phyloP scores from a whole-genome alignment of 2,888 invertebrate species.

The Sminthurides aquaticus region DNA sequence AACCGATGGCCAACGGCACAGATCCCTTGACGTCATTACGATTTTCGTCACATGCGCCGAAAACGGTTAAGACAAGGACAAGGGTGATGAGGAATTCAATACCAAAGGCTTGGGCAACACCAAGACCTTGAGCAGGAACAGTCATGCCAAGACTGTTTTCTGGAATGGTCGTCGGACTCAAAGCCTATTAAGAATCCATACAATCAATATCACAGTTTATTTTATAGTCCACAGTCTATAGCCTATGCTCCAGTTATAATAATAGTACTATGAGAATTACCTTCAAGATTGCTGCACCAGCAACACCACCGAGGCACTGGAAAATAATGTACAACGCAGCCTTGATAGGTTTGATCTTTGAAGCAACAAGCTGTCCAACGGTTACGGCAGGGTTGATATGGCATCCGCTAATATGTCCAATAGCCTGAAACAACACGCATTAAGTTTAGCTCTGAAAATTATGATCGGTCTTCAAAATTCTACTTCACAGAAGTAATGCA shows the following conservation, averaged over 20 bases:
- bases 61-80: slow-evolving; percentile 76
- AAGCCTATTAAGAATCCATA: slow-evolving; percentile 55
- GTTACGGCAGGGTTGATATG: slow-evolving; percentile 80
- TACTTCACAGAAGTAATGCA: slow-evolving; percentile 1
- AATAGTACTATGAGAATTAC: slow-evolving; percentile 21
- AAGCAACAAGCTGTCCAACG: slow-evolving; percentile 67
- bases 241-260: too few relatives aligned
- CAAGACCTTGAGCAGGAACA: slow-evolving; percentile 54
- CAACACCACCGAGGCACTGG: slow-evolving; percentile 73
- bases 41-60: slow-evolving; percentile 74
- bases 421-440: slow-evolving; percentile 27
- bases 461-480: too few relatives aligned
- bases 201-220: too few relatives aligned
- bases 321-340: slow-evolving; percentile 71
- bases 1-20: slow-evolving; percentile 79
- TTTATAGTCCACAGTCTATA: too few relatives aligned
- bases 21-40: slow-evolving; percentile 71
- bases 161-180: slow-evolving; percentile 59
- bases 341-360: slow-evolving; percentile 67
- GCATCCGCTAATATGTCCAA: slow-evolving; percentile 38
- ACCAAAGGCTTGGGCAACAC: slow-evolving; percentile 68
- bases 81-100: slow-evolving; percentile 80
- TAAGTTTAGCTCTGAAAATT: neutral
- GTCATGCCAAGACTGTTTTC: slow-evolving; percentile 62
- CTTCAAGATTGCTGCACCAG: slow-evolving; percentile 55